phyloP scores from a whole-genome alignment of 2,888 invertebrate species.

The Isoperla grammatica region DNA sequence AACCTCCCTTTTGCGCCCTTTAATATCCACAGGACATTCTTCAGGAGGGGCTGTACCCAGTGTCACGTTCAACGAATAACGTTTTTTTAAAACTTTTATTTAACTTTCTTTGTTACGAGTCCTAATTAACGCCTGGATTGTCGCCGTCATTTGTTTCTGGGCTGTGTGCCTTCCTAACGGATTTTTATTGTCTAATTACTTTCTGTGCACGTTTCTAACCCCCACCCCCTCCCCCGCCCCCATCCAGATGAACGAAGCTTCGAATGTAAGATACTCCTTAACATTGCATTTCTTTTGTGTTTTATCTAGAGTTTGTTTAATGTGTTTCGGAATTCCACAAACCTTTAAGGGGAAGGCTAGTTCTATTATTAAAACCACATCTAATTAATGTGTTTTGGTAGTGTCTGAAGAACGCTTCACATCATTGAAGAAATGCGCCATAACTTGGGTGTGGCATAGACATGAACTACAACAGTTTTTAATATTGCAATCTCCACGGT shows the following conservation, averaged over 20 bases:
- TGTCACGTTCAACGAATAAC: not conserved
- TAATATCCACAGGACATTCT: not conserved
- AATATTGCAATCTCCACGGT: too few species aligned
- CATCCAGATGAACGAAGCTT: too few species aligned
- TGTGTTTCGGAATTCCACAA: too few species aligned
- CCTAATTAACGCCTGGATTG: slow-evolving; percentile 27
- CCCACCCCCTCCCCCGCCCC: slow-evolving; percentile 6
- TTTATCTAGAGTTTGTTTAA: too few species aligned
- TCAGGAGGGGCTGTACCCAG: not conserved
- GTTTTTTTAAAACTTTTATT: slow-evolving; percentile 10
- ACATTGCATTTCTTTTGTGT: slow-evolving; percentile 31
- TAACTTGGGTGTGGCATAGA: too few species aligned
- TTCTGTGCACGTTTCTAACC: slow-evolving; percentile 31
- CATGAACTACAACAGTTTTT: too few species aligned
- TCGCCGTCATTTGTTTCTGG: slow-evolving; percentile 44
- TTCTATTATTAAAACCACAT: too few species aligned
- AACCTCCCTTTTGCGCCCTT: not conserved
- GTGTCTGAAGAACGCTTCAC: too few species aligned
- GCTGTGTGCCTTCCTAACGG: slow-evolving; percentile 36
- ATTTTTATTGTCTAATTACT: slow-evolving; percentile 49
- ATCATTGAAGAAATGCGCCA: too few species aligned
- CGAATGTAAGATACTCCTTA: slow-evolving; percentile 23
- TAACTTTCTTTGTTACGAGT: slow-evolving; percentile 8
- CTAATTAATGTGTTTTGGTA: too few species aligned
- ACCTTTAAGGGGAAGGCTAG: too few species aligned